phyloP scores from a whole-genome alignment of 2,797 vertebrate genomes.

The Lepidocolaptes lacrymiger region DNA sequence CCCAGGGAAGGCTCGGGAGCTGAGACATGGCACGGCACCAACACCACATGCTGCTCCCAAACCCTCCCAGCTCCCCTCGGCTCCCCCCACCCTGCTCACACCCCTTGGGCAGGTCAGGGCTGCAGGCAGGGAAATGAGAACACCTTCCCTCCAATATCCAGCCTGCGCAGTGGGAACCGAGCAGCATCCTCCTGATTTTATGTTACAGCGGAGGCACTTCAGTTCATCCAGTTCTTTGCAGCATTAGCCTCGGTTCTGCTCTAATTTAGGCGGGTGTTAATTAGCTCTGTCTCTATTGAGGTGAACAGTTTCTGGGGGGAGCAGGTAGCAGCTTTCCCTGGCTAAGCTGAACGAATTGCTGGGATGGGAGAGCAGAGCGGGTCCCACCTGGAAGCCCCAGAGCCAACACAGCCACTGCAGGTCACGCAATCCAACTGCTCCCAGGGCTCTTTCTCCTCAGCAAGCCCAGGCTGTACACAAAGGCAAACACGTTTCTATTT shows the following conservation, averaged over 20 bases:
- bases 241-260: neutral
- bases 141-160: neutral
- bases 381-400: neutral
- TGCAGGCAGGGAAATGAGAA: neutral
- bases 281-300: neutral
- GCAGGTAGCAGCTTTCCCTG: neutral
- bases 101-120: accelerated
- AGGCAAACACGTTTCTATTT: constrained; percentile 37
- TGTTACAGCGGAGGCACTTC: accelerated
- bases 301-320: neutral
- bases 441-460: neutral
- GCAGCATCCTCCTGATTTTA: neutral
- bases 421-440: neutral
- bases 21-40: accelerated
- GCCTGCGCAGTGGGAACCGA: accelerated
- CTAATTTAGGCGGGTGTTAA: neutral
- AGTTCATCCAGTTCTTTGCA: accelerated
- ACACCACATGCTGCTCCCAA: accelerated
- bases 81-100: neutral
- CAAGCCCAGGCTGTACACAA: neutral
- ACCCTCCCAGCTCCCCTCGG: neutral
- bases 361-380: neutral
- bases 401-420: accelerated
- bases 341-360: neutral
- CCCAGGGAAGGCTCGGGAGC: neutral